These are phyloP conservation scores for Myotis yumanensis DNA, from an alignment of 2,113 vertebrate species.

Conservation along the genomic window DNA sequence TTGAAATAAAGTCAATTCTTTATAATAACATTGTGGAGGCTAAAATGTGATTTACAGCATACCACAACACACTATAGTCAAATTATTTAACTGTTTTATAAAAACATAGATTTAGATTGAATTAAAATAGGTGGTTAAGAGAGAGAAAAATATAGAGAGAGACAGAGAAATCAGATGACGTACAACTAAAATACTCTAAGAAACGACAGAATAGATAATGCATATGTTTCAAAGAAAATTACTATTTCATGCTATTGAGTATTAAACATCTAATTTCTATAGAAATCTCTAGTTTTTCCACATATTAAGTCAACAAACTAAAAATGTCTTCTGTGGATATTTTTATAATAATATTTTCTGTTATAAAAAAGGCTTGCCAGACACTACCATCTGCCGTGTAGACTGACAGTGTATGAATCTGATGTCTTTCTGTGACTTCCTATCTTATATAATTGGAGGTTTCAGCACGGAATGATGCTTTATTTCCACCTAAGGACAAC, in stretches of 20 bases:
- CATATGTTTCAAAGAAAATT: conserved; percentile 73
- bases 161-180: not conserved
- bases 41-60: conserved; percentile 70
- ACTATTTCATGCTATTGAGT: conserved; percentile 56
- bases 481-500: conserved; percentile 81
- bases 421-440: conserved; percentile 86
- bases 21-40: conserved; percentile 73
- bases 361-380: conserved; percentile 86
- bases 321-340: conserved; percentile 87
- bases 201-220: conserved; percentile 71
- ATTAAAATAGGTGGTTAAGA: conserved; percentile 67
- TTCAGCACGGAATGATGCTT: conserved; percentile 79
- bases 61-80: conserved; percentile 67
- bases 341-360: conserved; percentile 88
- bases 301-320: conserved; percentile 85
- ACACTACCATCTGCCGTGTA: conserved; percentile 87
- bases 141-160: not conserved
- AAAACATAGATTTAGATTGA: conserved; percentile 72
- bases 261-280: conserved; percentile 78
- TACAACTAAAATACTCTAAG: conserved; percentile 56
- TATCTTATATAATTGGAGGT: conserved; percentile 86
- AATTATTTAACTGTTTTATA: conserved; percentile 76
- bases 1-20: conserved; percentile 81
- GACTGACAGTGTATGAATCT: conserved; percentile 85
- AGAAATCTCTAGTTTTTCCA: conserved; percentile 80